Conservation (phyloP, 2,888 invertebrate species). For the Buathra laborator region DNA sequence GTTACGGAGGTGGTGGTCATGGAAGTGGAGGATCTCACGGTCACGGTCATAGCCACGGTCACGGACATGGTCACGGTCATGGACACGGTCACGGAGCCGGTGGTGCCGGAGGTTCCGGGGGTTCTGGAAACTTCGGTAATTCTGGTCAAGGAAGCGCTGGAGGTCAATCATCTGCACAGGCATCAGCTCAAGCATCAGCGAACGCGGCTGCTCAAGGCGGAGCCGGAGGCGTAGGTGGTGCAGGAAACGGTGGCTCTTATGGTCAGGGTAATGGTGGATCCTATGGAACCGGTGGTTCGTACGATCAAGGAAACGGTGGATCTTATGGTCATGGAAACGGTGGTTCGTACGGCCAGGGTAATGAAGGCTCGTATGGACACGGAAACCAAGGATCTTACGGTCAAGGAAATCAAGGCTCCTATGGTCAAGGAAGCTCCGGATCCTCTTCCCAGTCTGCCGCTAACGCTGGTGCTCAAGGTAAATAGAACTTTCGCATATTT, state of each 20-base stretch:
- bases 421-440: slow-evolving; percentile 33
- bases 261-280: background rate
- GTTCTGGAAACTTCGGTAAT: background rate
- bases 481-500: slow-evolving; percentile 41
- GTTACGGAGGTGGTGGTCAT: slow-evolving; percentile 9
- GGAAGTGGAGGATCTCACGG: slow-evolving; percentile 35
- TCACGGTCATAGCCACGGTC: slow-evolving; percentile 19
- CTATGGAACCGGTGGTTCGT: background rate
- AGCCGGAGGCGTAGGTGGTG: background rate
- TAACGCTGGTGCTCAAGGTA: slow-evolving; percentile 55
- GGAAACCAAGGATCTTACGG: slow-evolving; percentile 65
- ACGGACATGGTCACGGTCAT: slow-evolving; percentile 26
- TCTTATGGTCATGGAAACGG: slow-evolving; percentile 52
- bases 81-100: slow-evolving; percentile 27
- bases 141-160: slow-evolving; percentile 18
- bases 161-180: slow-evolving; percentile 12
- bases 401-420: slow-evolving; percentile 31
- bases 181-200: slow-evolving; percentile 34
- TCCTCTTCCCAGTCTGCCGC: slow-evolving; percentile 58
- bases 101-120: slow-evolving; percentile 9
- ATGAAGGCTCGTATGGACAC: slow-evolving; percentile 15
- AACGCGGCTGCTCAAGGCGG: slow-evolving; percentile 43
- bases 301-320: background rate
- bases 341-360: slow-evolving; percentile 26
- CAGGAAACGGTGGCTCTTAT: background rate